phyloP scores from a whole-genome alignment of 2,113 vertebrate species.

The Mesoclemmys tuberculata region DNA sequence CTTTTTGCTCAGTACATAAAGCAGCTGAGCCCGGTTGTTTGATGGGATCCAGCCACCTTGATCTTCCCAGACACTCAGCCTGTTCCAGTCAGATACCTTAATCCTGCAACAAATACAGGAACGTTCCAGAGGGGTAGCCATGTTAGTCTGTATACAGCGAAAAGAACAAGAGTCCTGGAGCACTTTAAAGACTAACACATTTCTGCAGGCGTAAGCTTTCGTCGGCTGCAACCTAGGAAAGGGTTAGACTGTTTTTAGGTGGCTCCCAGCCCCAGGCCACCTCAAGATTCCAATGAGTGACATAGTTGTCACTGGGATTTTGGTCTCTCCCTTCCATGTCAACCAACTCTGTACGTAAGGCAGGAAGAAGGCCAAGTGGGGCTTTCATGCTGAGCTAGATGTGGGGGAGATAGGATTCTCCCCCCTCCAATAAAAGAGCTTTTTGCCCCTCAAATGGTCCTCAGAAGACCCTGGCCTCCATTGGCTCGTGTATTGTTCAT shows the following conservation, averaged over 20 bases:
- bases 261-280: not conserved
- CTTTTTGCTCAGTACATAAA: not conserved
- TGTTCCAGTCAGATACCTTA: not conserved
- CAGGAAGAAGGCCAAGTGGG: not conserved
- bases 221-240: too few species aligned
- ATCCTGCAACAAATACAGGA: not conserved
- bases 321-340: not conserved
- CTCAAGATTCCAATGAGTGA: not conserved
- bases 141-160: too few species aligned
- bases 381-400: not conserved
- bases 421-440: not conserved
- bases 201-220: too few species aligned
- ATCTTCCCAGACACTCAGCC: not conserved
- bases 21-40: not conserved
- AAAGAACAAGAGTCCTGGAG: too few species aligned
- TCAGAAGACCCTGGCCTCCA: not conserved
- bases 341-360: not conserved
- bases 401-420: not conserved
- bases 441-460: not conserved
- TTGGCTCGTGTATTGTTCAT: not conserved
- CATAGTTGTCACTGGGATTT: not conserved
- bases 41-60: not conserved
- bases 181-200: too few species aligned
- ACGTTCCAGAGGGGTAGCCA: too few species aligned
- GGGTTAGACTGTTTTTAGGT: not conserved